Evolutionary conservation across 1,140 invertebrate genomes (phyloP).

Genomic region (Cardiocondyla obscurior): DNA sequence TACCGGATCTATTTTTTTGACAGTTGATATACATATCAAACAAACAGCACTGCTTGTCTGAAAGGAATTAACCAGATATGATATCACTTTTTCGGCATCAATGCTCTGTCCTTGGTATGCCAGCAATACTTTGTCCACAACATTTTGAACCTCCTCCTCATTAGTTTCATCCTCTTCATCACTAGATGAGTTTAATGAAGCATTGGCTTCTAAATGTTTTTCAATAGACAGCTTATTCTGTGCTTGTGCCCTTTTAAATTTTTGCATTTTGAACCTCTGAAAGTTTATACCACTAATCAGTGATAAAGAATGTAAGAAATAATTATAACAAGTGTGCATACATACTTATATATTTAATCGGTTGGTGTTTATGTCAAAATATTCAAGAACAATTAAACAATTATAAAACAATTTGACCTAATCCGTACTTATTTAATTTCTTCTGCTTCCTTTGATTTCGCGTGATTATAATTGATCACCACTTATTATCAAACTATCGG

Average conservation of each 20-base stretch:
- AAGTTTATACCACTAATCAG: not conserved
- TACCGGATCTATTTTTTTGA: constrained; percentile 92
- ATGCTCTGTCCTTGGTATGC: constrained; percentile 82
- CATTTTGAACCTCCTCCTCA: constrained; percentile 74
- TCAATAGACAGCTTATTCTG: constrained; percentile 86
- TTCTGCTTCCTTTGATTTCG: not conserved
- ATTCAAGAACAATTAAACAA: not conserved
- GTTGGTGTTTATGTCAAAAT: not conserved
- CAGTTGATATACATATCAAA: constrained; percentile 95
- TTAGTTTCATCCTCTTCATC: constrained; percentile 79
- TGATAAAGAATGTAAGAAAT: not conserved
- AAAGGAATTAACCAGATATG: constrained; percentile 90
- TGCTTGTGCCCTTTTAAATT: constrained; percentile 85
- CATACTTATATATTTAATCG: constrained; percentile 5
- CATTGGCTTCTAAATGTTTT: constrained; percentile 85
- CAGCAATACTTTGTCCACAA: constrained; percentile 75
- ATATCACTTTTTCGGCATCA: constrained; percentile 86
- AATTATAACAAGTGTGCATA: not conserved
- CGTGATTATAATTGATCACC: not conserved
- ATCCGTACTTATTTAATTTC: not conserved
- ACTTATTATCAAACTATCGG: not conserved
- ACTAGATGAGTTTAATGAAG: constrained; percentile 74
- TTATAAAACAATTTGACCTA: not conserved
- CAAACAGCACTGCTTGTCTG: constrained; percentile 92
- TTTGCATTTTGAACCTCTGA: constrained; percentile 76